Evolutionary conservation across 2,113 vertebrate species (phyloP).

Genomic region (Oreotrochilus melanogaster): DNA sequence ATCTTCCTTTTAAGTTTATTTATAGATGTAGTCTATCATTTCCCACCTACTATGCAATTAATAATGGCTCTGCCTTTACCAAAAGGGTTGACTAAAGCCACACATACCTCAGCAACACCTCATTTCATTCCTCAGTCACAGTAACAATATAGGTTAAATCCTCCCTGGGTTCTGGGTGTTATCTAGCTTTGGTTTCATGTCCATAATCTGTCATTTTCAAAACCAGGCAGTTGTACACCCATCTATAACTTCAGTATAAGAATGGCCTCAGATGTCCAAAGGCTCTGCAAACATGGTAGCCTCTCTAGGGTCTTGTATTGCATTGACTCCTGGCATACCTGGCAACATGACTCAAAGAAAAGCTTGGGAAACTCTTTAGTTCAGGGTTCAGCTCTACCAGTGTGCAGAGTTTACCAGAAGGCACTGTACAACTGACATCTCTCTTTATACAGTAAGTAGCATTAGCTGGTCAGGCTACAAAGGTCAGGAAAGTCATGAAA

Average conservation of each 20-base stretch:
- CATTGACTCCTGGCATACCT: background rate
- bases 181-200: background rate
- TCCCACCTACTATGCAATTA: constrained; percentile 41
- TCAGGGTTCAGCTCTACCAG: background rate
- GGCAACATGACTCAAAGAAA: background rate
- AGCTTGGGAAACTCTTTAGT: background rate
- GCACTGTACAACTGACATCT: background rate
- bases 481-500: background rate
- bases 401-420: rapidly evolving
- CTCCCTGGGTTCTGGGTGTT: background rate
- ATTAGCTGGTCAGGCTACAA: background rate
- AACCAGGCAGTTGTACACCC: background rate
- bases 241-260: background rate
- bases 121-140: background rate
- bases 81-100: constrained; percentile 19
- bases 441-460: background rate
- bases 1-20: constrained; percentile 34
- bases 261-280: background rate
- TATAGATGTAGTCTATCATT: constrained; percentile 45
- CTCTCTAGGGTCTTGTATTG: rapidly evolving
- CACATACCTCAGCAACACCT: background rate
- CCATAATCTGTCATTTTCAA: background rate
- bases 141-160: background rate
- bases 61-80: constrained; percentile 14
- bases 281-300: background rate